Evolutionary conservation across 2,888 invertebrate genomes (phyloP), one percentile per base, ranked within the genome.

Genomic region (Helobdella robusta): DNA sequence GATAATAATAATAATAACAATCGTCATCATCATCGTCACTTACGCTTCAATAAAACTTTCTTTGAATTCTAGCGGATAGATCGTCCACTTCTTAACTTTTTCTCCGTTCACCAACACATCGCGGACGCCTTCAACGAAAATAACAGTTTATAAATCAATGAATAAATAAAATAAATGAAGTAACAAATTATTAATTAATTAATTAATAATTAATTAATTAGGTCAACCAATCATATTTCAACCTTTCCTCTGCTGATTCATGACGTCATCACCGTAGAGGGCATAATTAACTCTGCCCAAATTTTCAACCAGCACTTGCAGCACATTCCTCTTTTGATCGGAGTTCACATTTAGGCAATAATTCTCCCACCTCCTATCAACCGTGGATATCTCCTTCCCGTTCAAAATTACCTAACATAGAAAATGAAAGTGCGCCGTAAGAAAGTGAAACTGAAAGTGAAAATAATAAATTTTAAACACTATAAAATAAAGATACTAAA

Each of bases 221-320:
- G n/a, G n/a, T n/a, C n/a, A n/a, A n/a, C n/a, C n/a, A n/a, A n/a
- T n/a, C n/a, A n/a, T n/a, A n/a, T n/a, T n/a, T n/a, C n/a, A n/a
- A 76, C 83, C 83, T 76, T 82, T 82, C 46, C 77, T 68, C 75
- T 80, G 75, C 61, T 77, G 75, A 65, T 80, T 77, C 30, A 82
- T 74, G 25, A 77, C 73, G 72, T 71, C 66, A 3, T 67, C 72
- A 11, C 69, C 67, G 44, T 68, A 70, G 20, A 71, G 70, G 20
- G 72, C 73, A 70, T 76, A 82, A 73, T 82, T 82, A 2, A 81
- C 79, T 48, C 83, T 72, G 0, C 80, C 82, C 70, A 78, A 74
- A 69, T 82, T 82, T 72, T 83, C 82, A 59, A 84, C 83, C 52
- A 84, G 75, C 30, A 76, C 74, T 67, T 80, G 79, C 60, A 81